A percentile compares a stretch with the other conserved stretches of the same genome.
These are phyloP conservation scores for Gallinago solitaria DNA, from an alignment of 2,797 vertebrate species.

Conservation along the genomic window DNA sequence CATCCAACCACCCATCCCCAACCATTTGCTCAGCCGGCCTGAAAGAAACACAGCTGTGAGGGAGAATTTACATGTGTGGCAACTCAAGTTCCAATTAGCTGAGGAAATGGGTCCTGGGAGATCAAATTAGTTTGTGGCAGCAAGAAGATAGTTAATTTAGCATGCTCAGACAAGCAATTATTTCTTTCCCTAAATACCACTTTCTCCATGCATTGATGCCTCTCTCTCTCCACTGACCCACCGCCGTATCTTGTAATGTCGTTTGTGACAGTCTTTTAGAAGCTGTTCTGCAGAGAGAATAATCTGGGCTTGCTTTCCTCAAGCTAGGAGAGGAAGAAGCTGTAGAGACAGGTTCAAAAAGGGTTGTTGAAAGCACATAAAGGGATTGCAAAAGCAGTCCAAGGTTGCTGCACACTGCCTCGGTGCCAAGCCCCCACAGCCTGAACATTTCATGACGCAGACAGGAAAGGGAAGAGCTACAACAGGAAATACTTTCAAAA, in stretches of 20 bases:
- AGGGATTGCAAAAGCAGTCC: neutral
- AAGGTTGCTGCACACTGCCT: neutral
- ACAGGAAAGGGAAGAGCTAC: neutral
- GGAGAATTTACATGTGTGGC: conserved; percentile 34
- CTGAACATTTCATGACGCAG: neutral
- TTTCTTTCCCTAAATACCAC: conserved; percentile 51
- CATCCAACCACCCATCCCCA: neutral
- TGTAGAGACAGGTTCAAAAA: neutral
- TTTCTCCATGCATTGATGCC: conserved; percentile 11
- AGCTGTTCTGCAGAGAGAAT: neutral
- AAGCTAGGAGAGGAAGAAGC: neutral
- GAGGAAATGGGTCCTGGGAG: conserved; percentile 61
- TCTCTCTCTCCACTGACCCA: neutral
- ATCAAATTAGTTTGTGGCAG: conserved; percentile 63
- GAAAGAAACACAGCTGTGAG: conserved; percentile 46
- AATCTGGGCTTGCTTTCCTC: neutral
- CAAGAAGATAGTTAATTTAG: conserved; percentile 54
- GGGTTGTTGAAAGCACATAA: neutral
- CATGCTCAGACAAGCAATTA: conserved; percentile 60
- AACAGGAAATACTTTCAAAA: neutral
- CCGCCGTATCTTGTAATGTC: neutral
- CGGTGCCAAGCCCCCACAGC: neutral
- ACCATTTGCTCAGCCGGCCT: neutral
- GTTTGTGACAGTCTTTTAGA: conserved; percentile 16
- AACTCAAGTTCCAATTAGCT: conserved; percentile 51